Base-by-base conservation (phyloP, 2,113 vertebrate genomes). In the Myocastor coypus region DNA sequence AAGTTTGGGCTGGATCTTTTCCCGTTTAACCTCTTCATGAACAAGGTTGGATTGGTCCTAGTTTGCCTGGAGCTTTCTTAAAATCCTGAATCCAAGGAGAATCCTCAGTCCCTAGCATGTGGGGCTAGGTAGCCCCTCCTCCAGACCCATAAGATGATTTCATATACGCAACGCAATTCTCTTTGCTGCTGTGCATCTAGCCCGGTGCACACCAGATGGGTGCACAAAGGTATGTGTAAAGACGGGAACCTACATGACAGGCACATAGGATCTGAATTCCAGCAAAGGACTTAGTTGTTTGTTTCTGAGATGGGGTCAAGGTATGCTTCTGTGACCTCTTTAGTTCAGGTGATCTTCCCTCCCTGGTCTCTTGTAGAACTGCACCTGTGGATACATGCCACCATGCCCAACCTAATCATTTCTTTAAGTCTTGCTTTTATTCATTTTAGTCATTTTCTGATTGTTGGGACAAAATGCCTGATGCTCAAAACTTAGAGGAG, bases 381-480 rank as follows among this genome's bases (percentile, higher is more conserved):
- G 28, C 1, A 26, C 16, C 57, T n/a, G 7, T 1, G 26, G n/a
- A 22, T 8, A 14, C 57, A 42, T 0, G 7, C 26, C 34, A 19
- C 34, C 68, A 20, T 12, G 55, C 34, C n/a, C n/a, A 50, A 66
- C 9, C 13, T 14, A 30, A 42, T 69, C 66, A 63, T 78, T 83
- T 80, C 73, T 89, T 77, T 82, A 52, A 84, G 32, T 81, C 55
- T 73, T 81, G 73, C 30, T 89, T 91, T 91, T 77, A 87, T 42
- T 14, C 40, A 77, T 42, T 75, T 42, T 75, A 75, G 71, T 42
- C 37, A 42, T 75, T 24, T 75, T 46, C 40, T 75, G 42, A 26
- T 28, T 28, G 24, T 42, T 75, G 73, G 73, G 42, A 46, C 46
- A 46, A 46, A 46, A 46, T 46, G 46, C 46, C 46, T 46, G 46